Evolutionary conservation across 2,113 vertebrate species (phyloP).

Genomic region (Apteryx owenii): DNA sequence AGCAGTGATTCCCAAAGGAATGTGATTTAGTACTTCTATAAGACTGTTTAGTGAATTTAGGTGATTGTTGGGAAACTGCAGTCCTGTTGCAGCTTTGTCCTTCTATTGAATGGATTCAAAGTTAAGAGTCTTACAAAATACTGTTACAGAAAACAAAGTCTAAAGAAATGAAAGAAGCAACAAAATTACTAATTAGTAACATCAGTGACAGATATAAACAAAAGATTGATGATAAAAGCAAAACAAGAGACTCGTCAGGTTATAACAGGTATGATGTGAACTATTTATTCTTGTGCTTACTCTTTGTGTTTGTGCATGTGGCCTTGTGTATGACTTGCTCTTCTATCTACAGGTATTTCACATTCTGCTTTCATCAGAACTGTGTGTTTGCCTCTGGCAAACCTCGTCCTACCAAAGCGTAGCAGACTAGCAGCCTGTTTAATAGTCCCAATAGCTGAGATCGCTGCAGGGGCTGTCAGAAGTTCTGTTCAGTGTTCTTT

Average conservation of each 20-base stretch:
- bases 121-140: constrained; percentile 1
- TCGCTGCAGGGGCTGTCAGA: not conserved
- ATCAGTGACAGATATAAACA: constrained; percentile 76
- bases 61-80: not conserved
- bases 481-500: not conserved
- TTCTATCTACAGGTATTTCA: not conserved
- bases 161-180: constrained; percentile 63
- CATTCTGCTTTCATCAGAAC: not conserved
- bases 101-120: not conserved
- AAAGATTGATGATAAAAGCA: constrained; percentile 32
- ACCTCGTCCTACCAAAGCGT: fast-evolving
- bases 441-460: not conserved
- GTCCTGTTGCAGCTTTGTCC: not conserved
- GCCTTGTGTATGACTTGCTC: not conserved
- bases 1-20: not conserved
- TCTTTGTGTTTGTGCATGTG: not conserved
- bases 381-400: not conserved
- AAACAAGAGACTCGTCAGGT: constrained; percentile 35
- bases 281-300: not conserved
- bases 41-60: not conserved
- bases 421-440: not conserved
- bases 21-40: not conserved
- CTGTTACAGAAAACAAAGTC: constrained; percentile 75
- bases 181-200: constrained; percentile 76
- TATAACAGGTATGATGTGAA: constrained; percentile 61